These are phyloP conservation scores for Polypterus senegalus DNA, from an alignment of 2,113 vertebrate genomes.

Conservation along the genomic window DNA sequence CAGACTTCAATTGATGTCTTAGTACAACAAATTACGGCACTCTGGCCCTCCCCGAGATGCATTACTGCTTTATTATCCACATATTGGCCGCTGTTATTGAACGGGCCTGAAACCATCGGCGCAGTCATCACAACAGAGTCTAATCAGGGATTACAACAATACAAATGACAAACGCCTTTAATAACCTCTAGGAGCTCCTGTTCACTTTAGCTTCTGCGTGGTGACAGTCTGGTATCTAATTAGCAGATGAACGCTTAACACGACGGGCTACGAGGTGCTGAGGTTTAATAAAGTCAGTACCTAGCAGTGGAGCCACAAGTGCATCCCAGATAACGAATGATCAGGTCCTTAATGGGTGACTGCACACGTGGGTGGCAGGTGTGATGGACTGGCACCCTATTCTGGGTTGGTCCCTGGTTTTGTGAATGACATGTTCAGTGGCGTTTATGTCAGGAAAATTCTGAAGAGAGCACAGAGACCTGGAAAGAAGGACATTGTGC, in stretches of 20 bases:
- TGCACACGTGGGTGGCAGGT: too few species aligned
- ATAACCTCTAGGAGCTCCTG: slow-evolving; percentile 65
- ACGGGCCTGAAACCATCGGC: slow-evolving; percentile 53
- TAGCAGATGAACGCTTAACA: slow-evolving; percentile 64
- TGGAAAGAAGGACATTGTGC: too few species aligned
- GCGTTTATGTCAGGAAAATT: too few species aligned
- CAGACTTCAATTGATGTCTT: slow-evolving; percentile 36
- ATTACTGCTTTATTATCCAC: slow-evolving; percentile 55
- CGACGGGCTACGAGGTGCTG: slow-evolving; percentile 55
- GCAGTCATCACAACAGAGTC: slow-evolving; percentile 58
- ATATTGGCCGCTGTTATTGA: slow-evolving; percentile 56
- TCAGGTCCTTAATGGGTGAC: too few species aligned
- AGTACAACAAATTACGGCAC: slow-evolving; percentile 41
- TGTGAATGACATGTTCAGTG: too few species aligned
- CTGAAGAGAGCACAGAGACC: too few species aligned
- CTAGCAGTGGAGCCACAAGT: background rate
- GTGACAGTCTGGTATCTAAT: slow-evolving; percentile 85
- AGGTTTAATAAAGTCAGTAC: slow-evolving; percentile 10
- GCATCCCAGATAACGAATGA: too few species aligned
- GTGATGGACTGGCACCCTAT: too few species aligned
- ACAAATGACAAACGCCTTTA: slow-evolving; percentile 60
- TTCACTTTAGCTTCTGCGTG: slow-evolving; percentile 51
- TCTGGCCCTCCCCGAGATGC: slow-evolving; percentile 43
- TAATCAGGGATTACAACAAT: slow-evolving; percentile 44
- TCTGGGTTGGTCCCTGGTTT: too few species aligned